These are phyloP conservation scores for Atta colombica DNA, from an alignment of 1,140 invertebrate species.

Conservation along the genomic window DNA sequence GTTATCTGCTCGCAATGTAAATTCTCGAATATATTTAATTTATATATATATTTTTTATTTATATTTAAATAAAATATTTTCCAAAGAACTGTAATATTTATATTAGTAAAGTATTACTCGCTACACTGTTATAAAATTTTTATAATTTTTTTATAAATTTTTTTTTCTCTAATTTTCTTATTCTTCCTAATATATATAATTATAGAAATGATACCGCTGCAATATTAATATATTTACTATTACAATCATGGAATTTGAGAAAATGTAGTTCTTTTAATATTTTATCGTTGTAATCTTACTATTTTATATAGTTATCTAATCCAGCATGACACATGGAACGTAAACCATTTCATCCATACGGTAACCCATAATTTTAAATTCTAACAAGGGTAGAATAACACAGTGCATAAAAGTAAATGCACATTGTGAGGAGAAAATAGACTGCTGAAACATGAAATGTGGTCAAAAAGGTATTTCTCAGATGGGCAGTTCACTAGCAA, in stretches of 20 bases:
- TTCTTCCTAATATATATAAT: background rate
- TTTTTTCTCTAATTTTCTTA: background rate
- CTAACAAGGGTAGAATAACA: constrained; percentile 73
- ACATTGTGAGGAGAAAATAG: constrained; percentile 77
- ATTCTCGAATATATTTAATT: background rate
- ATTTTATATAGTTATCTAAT: background rate
- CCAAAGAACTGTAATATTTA: background rate
- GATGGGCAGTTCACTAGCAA: constrained; percentile 77
- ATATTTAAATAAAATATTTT: background rate
- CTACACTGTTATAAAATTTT: background rate
- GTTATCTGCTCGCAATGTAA: background rate
- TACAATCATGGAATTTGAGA: background rate
- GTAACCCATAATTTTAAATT: constrained; percentile 76
- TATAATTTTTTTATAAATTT: no score
- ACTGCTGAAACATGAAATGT: constrained; percentile 76
- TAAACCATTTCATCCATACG: constrained; percentile 68
- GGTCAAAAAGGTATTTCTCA: constrained; percentile 75
- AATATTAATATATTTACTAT: background rate
- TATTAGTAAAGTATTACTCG: constrained; percentile 3
- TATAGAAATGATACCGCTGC: background rate
- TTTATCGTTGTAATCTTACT: background rate
- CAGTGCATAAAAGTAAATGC: constrained; percentile 79
- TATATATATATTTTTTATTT: background rate
- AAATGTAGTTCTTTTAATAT: constrained; percentile 4
- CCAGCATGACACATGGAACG: background rate